A percentile compares a stretch with the other conserved stretches of the same genome.
Evolutionary conservation across 2,888 invertebrate species (phyloP).

Genomic region (Hybos culiciformis): DNA sequence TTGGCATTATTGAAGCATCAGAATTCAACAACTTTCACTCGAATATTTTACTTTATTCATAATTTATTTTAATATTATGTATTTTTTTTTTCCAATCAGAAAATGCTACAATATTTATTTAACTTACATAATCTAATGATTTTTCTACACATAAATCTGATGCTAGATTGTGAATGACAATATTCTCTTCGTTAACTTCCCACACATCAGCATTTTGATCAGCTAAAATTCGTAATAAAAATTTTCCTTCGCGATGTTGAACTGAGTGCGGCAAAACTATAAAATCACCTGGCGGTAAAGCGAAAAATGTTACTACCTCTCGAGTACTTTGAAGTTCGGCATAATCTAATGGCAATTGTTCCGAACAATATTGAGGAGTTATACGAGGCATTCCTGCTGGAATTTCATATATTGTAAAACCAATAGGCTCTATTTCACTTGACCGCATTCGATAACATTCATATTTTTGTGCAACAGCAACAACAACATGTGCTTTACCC

Average conservation of each 20-base stretch:
- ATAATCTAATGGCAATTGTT: conserved; percentile 31
- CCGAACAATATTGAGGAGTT: conserved; percentile 45
- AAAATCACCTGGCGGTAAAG: conserved; percentile 59
- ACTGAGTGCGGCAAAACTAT: conserved; percentile 60
- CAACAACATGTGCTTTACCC: conserved; percentile 54
- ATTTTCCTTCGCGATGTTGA: conserved; percentile 51
- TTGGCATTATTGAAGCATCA: too few relatives aligned
- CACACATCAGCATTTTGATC: conserved; percentile 61
- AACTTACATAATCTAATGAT: conserved; percentile 39
- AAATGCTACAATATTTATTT: not conserved
- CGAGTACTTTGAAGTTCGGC: conserved; percentile 32
- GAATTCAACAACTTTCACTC: too few relatives aligned
- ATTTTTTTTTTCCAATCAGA: not conserved
- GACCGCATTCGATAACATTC: conserved; percentile 35
- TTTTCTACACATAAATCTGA: conserved; percentile 45
- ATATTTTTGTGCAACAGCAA: conserved; percentile 55
- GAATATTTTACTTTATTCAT: not conserved
- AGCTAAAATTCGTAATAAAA: conserved; percentile 54
- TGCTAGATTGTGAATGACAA: conserved; percentile 49
- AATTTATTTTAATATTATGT: not conserved
- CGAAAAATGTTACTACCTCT: conserved; percentile 60
- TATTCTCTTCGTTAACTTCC: conserved; percentile 66
- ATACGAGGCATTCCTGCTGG: conserved; percentile 46
- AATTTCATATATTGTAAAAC: conserved; percentile 58
- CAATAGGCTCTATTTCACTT: conserved; percentile 43